A percentile compares a stretch with the other conserved stretches of the same genome.
Conservation (phyloP, 2,888 invertebrate species). For the Plemyria rubiginata region DNA sequence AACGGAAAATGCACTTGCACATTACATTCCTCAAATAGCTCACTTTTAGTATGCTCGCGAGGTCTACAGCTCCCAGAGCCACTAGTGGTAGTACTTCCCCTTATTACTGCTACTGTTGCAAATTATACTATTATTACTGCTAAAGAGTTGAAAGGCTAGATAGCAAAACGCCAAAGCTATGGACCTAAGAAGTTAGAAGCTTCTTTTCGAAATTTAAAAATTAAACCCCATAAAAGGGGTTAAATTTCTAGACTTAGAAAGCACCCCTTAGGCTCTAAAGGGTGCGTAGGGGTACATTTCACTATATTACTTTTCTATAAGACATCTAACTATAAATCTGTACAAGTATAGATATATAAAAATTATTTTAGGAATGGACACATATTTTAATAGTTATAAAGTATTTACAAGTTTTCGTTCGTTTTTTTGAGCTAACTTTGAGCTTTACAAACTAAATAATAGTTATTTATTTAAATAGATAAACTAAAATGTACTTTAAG, state of each 20-base stretch:
- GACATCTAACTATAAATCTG: conserved; percentile 29
- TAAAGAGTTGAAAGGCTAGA: too few species aligned
- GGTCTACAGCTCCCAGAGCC: too few species aligned
- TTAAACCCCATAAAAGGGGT: too few species aligned
- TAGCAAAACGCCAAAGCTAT: too few species aligned
- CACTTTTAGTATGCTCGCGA: too few species aligned
- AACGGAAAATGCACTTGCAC: too few species aligned
- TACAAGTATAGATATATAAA: conserved; percentile 57
- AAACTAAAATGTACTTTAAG: conserved; percentile 64
- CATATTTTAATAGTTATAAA: conserved; percentile 48
- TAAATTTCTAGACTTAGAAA: background rate
- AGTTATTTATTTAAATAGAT: conserved; percentile 42
- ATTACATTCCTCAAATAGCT: too few species aligned
- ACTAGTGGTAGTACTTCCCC: too few species aligned
- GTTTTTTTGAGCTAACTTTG: conserved; percentile 81
- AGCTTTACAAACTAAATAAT: conserved; percentile 79
- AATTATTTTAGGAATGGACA: conserved; percentile 73
- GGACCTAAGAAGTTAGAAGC: too few species aligned
- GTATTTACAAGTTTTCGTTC: conserved; percentile 65
- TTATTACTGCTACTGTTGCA: too few species aligned
- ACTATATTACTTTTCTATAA: conserved; percentile 6
- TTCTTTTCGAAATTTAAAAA: too few species aligned
- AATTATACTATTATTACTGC: too few species aligned
- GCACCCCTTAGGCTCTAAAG: background rate
- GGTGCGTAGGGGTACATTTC: background rate